phyloP scores from a whole-genome alignment of 2,797 vertebrate genomes.

The Cuniculus paca region DNA sequence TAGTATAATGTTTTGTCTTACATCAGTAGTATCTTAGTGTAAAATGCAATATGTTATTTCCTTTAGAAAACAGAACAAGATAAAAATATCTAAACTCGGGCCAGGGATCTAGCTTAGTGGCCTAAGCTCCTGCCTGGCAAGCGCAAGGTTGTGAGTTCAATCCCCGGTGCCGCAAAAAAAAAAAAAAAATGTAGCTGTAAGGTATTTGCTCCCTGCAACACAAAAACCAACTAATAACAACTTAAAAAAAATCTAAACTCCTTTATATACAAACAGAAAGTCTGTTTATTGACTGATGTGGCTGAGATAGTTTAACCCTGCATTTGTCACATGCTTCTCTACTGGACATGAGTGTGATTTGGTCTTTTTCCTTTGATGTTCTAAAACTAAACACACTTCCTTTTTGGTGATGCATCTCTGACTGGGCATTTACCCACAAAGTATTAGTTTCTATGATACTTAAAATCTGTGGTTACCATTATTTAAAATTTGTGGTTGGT shows the following conservation, averaged over 20 bases:
- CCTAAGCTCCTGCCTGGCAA: too few relatives aligned
- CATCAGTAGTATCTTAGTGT: not conserved
- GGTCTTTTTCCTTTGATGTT: slow-evolving; percentile 1
- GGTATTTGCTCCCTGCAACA: too few relatives aligned
- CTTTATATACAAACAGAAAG: not conserved
- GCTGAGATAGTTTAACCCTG: not conserved
- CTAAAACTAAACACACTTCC: not conserved
- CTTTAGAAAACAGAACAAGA: slow-evolving; percentile 29
- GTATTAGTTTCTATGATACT: not conserved
- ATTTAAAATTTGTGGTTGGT: not conserved
- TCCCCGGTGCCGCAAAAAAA: too few relatives aligned
- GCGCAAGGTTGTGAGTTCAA: too few relatives aligned
- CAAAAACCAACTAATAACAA: too few relatives aligned
- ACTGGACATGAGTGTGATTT: not conserved
- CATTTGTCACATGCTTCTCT: not conserved
- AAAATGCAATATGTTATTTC: not conserved
- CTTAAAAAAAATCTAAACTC: not conserved
- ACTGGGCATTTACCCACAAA: not conserved
- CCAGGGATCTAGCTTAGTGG: too few relatives aligned
- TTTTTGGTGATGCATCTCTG: not conserved
- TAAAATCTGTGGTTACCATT: not conserved
- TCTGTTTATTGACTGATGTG: not conserved
- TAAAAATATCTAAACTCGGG: not conserved
- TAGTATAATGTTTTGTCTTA: not conserved
- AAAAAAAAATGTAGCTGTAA: too few relatives aligned